Evolutionary conservation across 1,140 invertebrate species (phyloP).

Genomic region (Ditylenchus dipsaci): DNA sequence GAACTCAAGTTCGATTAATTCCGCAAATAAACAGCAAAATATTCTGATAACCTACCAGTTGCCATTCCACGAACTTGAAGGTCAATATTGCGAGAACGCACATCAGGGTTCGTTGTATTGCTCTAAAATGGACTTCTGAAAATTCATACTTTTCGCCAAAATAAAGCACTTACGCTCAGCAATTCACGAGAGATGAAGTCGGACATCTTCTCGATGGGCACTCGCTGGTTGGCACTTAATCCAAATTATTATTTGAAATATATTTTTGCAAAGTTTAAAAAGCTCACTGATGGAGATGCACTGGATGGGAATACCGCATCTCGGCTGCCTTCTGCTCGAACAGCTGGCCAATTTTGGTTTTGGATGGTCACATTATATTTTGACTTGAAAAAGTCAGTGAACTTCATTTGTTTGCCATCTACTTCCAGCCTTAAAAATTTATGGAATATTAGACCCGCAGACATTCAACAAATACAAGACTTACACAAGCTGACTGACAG

Average conservation of each 20-base stretch:
- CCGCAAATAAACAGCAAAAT: too few relatives aligned
- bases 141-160: not conserved
- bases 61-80: conserved; percentile 13
- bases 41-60: not conserved
- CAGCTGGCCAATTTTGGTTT: conserved; percentile 14
- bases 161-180: conserved; percentile 2
- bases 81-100: conserved; percentile 2
- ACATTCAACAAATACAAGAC: not conserved
- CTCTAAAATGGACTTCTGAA: conserved; percentile 2
- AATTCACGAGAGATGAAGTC: conserved; percentile 20
- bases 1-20: too few relatives aligned
- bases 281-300: conserved; percentile 7
- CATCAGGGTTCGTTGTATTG: conserved; percentile 6
- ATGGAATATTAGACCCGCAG: not conserved
- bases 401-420: conserved; percentile 2
- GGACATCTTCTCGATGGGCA: conserved; percentile 21
- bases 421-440: conserved; percentile 22
- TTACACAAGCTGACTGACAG: conserved; percentile 8
- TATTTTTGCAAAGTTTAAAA: not conserved
- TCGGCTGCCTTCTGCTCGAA: conserved; percentile 10
- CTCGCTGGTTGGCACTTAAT: conserved; percentile 19
- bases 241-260: not conserved
- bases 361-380: conserved; percentile 15
- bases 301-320: conserved; percentile 11
- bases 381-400: conserved; percentile 12